Conservation (phyloP, 2,113 vertebrate genomes). For the Glaucomys volans region DNA sequence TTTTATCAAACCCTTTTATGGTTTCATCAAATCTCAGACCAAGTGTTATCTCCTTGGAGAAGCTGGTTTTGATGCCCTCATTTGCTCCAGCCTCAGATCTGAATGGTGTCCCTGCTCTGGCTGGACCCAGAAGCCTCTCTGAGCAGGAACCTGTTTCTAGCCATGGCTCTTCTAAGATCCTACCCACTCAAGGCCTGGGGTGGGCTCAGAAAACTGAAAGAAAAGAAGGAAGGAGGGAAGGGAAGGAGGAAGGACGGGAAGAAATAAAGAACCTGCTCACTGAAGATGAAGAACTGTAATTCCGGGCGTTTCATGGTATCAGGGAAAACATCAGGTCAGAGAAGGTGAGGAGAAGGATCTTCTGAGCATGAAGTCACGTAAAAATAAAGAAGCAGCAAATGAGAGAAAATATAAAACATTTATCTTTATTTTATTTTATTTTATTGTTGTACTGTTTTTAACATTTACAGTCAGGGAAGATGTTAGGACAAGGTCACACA, state of each 20-base stretch:
- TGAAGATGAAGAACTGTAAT: neutral
- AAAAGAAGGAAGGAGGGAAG: neutral
- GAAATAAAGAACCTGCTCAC: neutral
- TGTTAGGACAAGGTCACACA: too few relatives aligned
- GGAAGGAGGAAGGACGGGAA: neutral
- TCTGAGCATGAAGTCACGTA: neutral
- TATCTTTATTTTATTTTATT: neutral
- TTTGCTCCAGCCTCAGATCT: neutral
- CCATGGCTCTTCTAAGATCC: neutral
- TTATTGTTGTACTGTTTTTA: neutral
- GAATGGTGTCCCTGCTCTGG: fast-evolving
- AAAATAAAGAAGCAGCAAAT: neutral
- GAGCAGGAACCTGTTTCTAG: neutral
- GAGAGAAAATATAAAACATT: neutral
- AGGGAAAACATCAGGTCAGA: neutral
- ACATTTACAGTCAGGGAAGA: neutral
- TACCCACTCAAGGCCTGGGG: neutral
- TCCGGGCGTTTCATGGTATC: neutral
- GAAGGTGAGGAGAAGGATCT: neutral
- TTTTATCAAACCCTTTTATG: neutral
- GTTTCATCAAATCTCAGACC: neutral
- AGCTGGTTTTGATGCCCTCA: neutral
- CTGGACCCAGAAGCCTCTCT: neutral
- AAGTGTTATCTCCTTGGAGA: neutral
- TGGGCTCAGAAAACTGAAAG: neutral